phyloP scores from a whole-genome alignment of 1,140 invertebrate genomes.

The Frieseomelitta varia region DNA sequence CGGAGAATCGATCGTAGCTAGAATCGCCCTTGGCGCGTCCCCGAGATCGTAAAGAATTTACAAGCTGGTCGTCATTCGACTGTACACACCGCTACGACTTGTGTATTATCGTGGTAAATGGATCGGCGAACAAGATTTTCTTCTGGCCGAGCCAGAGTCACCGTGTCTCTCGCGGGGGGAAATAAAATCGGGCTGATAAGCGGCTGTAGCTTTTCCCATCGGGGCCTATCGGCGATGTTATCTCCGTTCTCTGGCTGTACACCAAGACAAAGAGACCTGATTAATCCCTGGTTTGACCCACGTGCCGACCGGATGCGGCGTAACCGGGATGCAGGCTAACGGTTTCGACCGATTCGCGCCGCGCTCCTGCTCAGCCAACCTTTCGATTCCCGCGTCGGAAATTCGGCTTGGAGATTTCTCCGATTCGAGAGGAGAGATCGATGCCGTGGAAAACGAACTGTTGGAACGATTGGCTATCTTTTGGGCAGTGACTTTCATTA shows the following conservation, averaged over 20 bases:
- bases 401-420: not conserved
- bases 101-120: conserved; percentile 38
- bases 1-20: not conserved
- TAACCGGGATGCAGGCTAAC: conserved; percentile 54
- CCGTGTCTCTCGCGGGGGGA: conserved; percentile 5
- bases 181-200: conserved; percentile 41
- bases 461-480: no score
- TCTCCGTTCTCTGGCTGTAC: conserved; percentile 33
- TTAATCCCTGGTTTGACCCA: conserved; percentile 54
- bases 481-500: no score
- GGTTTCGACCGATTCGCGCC: conserved; percentile 31
- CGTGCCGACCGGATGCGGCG: conserved; percentile 54
- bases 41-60: conserved; percentile 31
- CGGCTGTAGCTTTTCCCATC: conserved; percentile 40
- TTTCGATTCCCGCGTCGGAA: not conserved
- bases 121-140: conserved; percentile 39
- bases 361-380: not conserved
- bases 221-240: conserved; percentile 47
- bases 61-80: conserved; percentile 37
- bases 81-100: not conserved
- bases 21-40: not conserved
- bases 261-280: conserved; percentile 50
- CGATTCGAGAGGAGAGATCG: not conserved
- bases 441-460: not conserved
- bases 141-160: conserved; percentile 33